Base-by-base conservation (phyloP, 2,797 vertebrate genomes). In the Crypturellus tataupa region DNA sequence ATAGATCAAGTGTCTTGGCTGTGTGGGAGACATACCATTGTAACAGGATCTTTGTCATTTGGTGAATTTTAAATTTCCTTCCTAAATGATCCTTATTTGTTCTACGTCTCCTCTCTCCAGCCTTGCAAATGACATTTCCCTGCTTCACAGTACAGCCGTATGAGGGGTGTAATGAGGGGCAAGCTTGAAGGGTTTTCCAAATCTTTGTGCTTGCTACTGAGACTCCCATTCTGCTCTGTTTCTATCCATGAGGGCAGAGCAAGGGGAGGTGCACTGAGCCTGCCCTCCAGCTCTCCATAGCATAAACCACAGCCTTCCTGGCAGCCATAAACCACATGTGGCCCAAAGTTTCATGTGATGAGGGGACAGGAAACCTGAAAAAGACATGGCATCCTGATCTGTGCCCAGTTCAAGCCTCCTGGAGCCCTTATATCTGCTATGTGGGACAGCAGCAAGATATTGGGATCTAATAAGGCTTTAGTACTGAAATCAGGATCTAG, bases 1-100 rank as follows among this genome's bases (percentile, higher is more conserved):
- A 96, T 87, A 96, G 97, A 97, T 98, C 98, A 97, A 96, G 96
- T 98, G 97, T 98, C 96, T 97, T 67, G 75, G 97, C 95, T 39
- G 16, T 24, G 39, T 51, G 63, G 31, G 68, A 92, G 59, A 63
- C 70, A 70, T 90, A 59, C 60, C 55, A 10, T 27, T 53, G 91
- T 95, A 97, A 97, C 62, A 71, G 58, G 76, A 96, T 97, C 94
- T 91, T 78, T 86, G 44, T 53, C 75, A 72, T 86, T 81, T 82
- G 62, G 42, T 82, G 62, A 55, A 89, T 89, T 92, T 89, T 23
- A 59, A 3, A 55, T 95, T 92, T 94, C 79, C 75, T 93, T 35
- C 46, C 1, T 9, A 75, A 70, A 31, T 21, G 60, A 42, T 90
- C 42, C 12, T 0, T 58, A 11, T 90, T 82, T 94, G 47, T 64